Percentiles rank a stretch among this genome's conserved stretches.
Evolutionary conservation across 1,140 invertebrate species (phyloP).

Genomic region (Notospermus geniculatus): DNA sequence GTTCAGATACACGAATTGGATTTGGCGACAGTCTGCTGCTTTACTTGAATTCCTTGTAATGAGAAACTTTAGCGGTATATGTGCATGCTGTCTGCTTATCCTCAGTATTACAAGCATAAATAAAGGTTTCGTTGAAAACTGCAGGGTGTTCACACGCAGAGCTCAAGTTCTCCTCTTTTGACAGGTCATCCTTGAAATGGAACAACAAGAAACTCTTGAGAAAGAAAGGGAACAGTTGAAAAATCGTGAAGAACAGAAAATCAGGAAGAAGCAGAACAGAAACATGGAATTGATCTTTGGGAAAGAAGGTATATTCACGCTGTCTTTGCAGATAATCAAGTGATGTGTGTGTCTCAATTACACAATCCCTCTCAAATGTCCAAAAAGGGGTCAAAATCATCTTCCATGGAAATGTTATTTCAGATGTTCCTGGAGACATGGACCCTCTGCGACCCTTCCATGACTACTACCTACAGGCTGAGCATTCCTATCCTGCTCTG

Average conservation of each 20-base stretch:
- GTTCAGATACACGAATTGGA: too few relatives aligned
- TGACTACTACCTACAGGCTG: slow-evolving; percentile 34
- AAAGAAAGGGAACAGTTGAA: slow-evolving; percentile 23
- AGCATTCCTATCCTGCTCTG: slow-evolving; percentile 28
- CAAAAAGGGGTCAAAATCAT: too few relatives aligned
- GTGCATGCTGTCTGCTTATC: too few relatives aligned
- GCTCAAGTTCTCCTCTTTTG: background rate
- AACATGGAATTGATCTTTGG: slow-evolving; percentile 27
- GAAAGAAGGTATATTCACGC: slow-evolving; percentile 30
- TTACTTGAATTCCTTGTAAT: too few relatives aligned
- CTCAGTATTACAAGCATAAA: too few relatives aligned
- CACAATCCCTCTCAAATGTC: too few relatives aligned
- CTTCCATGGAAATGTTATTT: slow-evolving; percentile 21
- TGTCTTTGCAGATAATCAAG: too few relatives aligned
- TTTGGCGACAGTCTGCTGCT: too few relatives aligned
- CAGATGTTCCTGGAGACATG: slow-evolving; percentile 16
- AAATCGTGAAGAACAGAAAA: slow-evolving; percentile 13
- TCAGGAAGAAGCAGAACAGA: slow-evolving; percentile 20
- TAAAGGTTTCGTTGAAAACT: background rate
- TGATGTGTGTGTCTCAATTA: too few relatives aligned
- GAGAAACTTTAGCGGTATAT: too few relatives aligned
- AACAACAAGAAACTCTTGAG: slow-evolving; percentile 36
- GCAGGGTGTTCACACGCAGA: too few relatives aligned
- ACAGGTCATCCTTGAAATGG: slow-evolving; percentile 55
- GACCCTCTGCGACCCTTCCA: slow-evolving; percentile 31